phyloP scores from a whole-genome alignment of 2,113 vertebrate species.

The Phocoena phocoena region DNA sequence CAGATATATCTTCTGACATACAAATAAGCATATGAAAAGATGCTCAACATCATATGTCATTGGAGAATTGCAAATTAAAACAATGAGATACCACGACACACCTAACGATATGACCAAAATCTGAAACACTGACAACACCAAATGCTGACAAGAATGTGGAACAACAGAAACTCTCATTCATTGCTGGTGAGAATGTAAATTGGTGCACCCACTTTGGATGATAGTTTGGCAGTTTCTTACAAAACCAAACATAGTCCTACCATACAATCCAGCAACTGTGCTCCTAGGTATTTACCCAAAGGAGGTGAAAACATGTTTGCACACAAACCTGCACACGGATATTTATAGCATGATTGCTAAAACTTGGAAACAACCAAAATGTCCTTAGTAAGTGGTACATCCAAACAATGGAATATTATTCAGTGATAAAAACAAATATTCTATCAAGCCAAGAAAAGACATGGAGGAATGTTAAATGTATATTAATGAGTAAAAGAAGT shows the following conservation, averaged over 20 bases:
- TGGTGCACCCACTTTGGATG: background rate
- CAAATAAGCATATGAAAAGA: background rate
- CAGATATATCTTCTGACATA: background rate
- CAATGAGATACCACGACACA: background rate
- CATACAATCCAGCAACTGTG: background rate
- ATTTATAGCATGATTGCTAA: background rate
- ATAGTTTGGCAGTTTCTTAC: background rate
- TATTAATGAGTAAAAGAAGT: background rate
- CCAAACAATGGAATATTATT: background rate
- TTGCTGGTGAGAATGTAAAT: background rate
- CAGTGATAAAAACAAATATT: background rate
- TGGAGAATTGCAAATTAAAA: constrained; percentile 2
- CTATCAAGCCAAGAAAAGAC: background rate
- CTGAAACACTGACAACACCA: background rate
- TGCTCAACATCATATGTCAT: background rate
- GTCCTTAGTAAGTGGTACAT: background rate
- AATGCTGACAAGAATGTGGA: background rate
- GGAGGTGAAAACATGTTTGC: background rate
- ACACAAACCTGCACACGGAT: background rate
- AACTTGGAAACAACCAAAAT: background rate
- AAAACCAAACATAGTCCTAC: background rate
- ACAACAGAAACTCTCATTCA: background rate
- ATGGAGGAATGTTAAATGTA: background rate
- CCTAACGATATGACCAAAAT: background rate
- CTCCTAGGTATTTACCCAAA: background rate